Evolutionary conservation across 2,888 invertebrate genomes (phyloP), one percentile per base, ranked within the genome.

Genomic region (Germaria angustata): DNA sequence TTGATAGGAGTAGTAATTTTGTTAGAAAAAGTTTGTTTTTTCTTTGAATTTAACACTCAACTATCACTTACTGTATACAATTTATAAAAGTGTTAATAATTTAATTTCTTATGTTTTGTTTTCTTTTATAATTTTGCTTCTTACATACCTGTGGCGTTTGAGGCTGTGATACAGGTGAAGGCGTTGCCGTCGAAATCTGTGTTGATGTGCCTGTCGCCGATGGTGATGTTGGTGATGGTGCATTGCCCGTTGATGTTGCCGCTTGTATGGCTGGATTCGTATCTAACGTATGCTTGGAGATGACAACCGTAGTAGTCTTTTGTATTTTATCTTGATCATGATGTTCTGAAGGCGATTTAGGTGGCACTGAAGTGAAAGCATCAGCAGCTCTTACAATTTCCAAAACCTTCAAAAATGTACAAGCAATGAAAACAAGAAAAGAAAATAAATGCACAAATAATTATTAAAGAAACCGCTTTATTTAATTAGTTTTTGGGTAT

Each of bases 251-350:
- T 69, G 88, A 87, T 79, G 89, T 85, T 22, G 87, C 88, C 73
- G 87, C 86, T 73, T 86, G 87, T 69, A 89, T 87, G 63, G 89
- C 86, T 44, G 90, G 90, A 87, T 91, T 90, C 80, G 91, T 91
- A 85, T 96, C 96, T 87, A 96, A 92, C 76, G 97, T 97, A 91
- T 97, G 97, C 91, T 97, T 97, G 91, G 96, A 97, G 96, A 97
- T 97, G 76, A 97, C 97, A 87, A 97, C 95, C 11, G 97, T 97
- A 85, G 97, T 97, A 77, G 97, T 97, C 92, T 97, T 97, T 85
- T 94, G 92, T 87, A 93, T 93, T 88, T 94, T 94, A 84, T 92
- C 91, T 85, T 91, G 91, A 81, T 92, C 91, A 89, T 93, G 93
- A 84, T 93, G 93, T 36, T 93, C 92, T 84, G 93, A 93, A 55